Conservation (phyloP, 1,140 invertebrate genomes). For the Telenomus remus region DNA sequence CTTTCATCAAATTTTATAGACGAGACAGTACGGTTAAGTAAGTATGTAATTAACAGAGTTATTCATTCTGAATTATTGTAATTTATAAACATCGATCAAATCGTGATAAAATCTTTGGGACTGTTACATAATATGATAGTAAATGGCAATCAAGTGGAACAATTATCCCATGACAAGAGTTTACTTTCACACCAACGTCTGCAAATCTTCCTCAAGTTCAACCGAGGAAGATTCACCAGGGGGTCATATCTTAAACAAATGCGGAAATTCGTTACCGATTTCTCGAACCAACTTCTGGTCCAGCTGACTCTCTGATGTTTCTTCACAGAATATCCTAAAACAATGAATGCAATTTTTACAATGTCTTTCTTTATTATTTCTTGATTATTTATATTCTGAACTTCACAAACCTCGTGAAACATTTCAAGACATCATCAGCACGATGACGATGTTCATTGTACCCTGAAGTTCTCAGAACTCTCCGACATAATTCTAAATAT, state of each 20-base stretch:
- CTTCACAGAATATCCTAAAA: constrained; percentile 86
- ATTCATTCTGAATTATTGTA: constrained; percentile 17
- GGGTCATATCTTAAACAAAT: constrained; percentile 82
- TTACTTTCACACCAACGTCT: constrained; percentile 66
- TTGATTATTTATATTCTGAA: constrained; percentile 2
- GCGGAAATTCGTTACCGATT: constrained; percentile 89
- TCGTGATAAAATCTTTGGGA: constrained; percentile 47
- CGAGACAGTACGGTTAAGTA: constrained; percentile 8
- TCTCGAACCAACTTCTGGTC: constrained; percentile 86
- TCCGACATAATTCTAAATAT: constrained; percentile 85
- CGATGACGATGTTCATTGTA: constrained; percentile 85
- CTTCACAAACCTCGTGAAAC: constrained; percentile 79
- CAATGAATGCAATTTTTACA: neutral
- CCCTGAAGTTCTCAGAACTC: constrained; percentile 85
- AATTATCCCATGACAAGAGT: constrained; percentile 14
- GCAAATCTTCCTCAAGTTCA: constrained; percentile 68
- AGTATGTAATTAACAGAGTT: constrained; percentile 24
- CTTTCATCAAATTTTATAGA: constrained; percentile 37
- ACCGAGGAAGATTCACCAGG: constrained; percentile 59
- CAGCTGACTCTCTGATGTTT: constrained; percentile 81
- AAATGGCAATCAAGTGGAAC: constrained; percentile 37
- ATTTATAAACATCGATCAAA: constrained; percentile 35
- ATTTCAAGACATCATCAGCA: constrained; percentile 84
- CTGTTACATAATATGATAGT: constrained; percentile 18
- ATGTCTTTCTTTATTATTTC: neutral